A percentile compares a stretch with the other conserved stretches of the same genome.
These are phyloP conservation scores for Numenius phaeopus DNA, from an alignment of 2,797 vertebrate species.

Conservation along the genomic window DNA sequence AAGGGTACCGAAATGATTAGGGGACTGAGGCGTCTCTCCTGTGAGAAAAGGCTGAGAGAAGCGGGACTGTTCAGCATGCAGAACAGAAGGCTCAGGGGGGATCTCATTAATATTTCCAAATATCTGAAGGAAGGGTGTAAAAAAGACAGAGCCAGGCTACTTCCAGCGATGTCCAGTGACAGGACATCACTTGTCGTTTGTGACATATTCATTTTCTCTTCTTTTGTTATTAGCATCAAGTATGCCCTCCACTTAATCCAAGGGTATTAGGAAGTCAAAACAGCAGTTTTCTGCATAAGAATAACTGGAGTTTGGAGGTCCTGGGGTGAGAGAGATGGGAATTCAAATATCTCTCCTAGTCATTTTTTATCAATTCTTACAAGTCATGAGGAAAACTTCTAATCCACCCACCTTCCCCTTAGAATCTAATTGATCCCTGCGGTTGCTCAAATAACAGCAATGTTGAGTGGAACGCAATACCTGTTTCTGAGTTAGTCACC, in stretches of 20 bases:
- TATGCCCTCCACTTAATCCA: neutral
- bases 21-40: neutral
- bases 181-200: neutral
- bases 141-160: neutral
- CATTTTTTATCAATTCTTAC: neutral
- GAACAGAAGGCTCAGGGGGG: neutral
- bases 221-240: neutral
- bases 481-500: neutral
- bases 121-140: neutral
- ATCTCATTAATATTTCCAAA: neutral
- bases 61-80: neutral
- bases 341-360: neutral
- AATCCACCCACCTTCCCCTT: neutral
- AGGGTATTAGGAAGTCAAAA: neutral
- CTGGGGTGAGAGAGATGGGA: neutral
- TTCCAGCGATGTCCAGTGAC: neutral
- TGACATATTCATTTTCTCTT: neutral
- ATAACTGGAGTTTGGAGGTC: neutral
- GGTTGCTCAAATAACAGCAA: neutral
- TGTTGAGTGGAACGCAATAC: neutral
- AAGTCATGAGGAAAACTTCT: neutral
- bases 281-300: neutral
- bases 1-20: neutral
- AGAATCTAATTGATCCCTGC: neutral
- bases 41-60: neutral